Base-by-base conservation (phyloP, 1,140 invertebrate genomes). In the Dreissena rostriformis region DNA sequence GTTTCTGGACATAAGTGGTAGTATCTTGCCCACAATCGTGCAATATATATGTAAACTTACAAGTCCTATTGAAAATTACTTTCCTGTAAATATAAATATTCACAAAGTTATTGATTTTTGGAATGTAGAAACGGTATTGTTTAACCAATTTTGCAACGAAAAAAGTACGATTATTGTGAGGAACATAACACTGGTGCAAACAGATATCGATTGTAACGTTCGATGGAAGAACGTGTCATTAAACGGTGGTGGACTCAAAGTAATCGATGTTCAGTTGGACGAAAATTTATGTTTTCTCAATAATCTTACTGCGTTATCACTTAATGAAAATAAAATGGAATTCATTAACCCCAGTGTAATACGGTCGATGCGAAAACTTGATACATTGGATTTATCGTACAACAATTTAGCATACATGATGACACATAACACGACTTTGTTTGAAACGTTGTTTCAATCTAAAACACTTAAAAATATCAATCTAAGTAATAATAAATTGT, bases 281-380 rank as follows among this genome's bases (percentile, higher is more conserved):
- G 15, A n/a, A 76, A 76, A 5, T 12, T 12, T 7, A 65, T 39
- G 61, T 65, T 76, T 22, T 76, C 1, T 28, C 74, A 39, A 39
- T 39, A 39, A 39, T 39, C 39, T 5, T 8, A 39, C 39, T 8
- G 8, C 39, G 2, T 39, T 39, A 39, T 39, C 39, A 39, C 39
- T 39, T 5, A 39, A 39, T 22, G 22, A 63, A 15, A 76, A 76
- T 57, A 63, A n/a, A 49, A 22, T 76, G 28, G 57, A 76, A 76
- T 76, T 63, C 66, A 49, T 76, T 8, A 57, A 76, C 51, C 74
- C 74, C 29, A 49, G 19, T 5, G 12, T 65, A 39, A 49, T 76
- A 19, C 49, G 22, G 1, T 76, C 57, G 39, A 17, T 65, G 51
- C 5, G 57, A 39, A 65, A 65, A 49, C 57, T 76, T 4, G 15